Evolutionary conservation across 2,113 vertebrate species (phyloP), one percentile per base, ranked within the genome.

Genomic region (Chlorodrepanis virens): DNA sequence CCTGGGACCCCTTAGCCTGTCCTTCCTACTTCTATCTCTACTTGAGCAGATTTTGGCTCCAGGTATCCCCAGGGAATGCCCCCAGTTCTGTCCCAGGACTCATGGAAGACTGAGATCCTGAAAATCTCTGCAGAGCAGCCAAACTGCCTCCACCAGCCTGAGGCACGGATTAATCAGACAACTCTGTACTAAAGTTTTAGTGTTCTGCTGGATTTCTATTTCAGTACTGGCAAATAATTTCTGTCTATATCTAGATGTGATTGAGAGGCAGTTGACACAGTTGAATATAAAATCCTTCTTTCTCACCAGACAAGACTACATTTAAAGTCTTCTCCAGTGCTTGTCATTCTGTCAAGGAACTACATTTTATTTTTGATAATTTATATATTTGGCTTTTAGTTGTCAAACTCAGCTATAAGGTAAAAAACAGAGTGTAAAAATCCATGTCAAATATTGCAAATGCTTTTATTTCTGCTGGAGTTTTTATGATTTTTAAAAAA

Each of bases 401-500:
- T 35, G 19, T 7, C 79, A 84, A 61, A 71, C 11, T 20, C 9
- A 78, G 25, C 4, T 49, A 5, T 17, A 68, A 42, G 5, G 22
- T 27, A 25, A 70, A 83, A 70, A 28, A 5, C 17, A 1, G 5
- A 64, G 2, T 10, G 6, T n/a, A 44, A 78, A 35, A 2, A 49
- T 33, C 47, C 25, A 28, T 5, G 12, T 59, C 17, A 69, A 67
- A 17, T 45, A 71, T 22, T 74, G 5, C 4, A 83, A 87, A 61
- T 39, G 2, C 0, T 81, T 64, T 44, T 57, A 20, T 12, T 60
- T 60, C 20, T 64, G 6, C 53, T 63, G 7, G 13, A 37, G 50
- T 40, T 25, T 3, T 11, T 25, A 4, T 11, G 1, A 2, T 21
- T 69, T 72, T 23, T 9, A 3, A 17, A 6, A 28, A 24, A 3